Evolutionary conservation across 2,113 vertebrate genomes (phyloP), one percentile per base, ranked within the genome.

Genomic region (Oryzias curvinotus): DNA sequence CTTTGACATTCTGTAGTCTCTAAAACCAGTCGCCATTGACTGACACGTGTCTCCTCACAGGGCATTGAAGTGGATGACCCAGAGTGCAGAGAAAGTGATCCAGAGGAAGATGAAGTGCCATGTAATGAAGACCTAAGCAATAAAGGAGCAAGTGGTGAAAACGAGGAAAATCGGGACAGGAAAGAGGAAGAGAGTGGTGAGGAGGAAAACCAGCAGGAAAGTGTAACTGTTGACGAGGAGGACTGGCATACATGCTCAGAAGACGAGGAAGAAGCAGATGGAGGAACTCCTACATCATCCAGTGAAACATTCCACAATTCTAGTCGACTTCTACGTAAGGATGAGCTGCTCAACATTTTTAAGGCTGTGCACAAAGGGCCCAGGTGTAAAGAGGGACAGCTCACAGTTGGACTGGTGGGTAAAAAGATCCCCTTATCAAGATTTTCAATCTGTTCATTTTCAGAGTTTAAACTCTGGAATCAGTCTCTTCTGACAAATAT

Each of bases 341-440:
- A 93, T 19, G 95, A 98, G 50, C 90, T 99, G 50, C 87, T 99
- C 65, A 82, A 92, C 14, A 85, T 95, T 71, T 91, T 99, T 19
- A 96, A 88, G 78, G 54, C 87, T 1, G 77, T 91, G 17, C 96
- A 98, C 57, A 68, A 30, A 0, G 92, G 95, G 36, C 75, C 78
- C 41, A 92, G 61, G 47, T 88, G 91, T 81, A 96, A 93, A 85
- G 91, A 93, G 1, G 93, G 89, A 4, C 90, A 98, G 42, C 91
- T 98, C 56, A 99, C 95, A 1, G 87, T 98, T n/a, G 98, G 98
- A 17, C 81, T 99, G 95, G 98, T 98, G 80, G 91, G 96, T 85
- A 28, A 36, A 63, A 61, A 17, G 4, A 5, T 14, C 4, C 19
- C 5, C 52, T 12, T 13, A 26, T 26, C 26, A 45, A 0, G 7